Evolutionary conservation across 2,113 vertebrate genomes (phyloP).

Genomic region (Apodemus speciosus): DNA sequence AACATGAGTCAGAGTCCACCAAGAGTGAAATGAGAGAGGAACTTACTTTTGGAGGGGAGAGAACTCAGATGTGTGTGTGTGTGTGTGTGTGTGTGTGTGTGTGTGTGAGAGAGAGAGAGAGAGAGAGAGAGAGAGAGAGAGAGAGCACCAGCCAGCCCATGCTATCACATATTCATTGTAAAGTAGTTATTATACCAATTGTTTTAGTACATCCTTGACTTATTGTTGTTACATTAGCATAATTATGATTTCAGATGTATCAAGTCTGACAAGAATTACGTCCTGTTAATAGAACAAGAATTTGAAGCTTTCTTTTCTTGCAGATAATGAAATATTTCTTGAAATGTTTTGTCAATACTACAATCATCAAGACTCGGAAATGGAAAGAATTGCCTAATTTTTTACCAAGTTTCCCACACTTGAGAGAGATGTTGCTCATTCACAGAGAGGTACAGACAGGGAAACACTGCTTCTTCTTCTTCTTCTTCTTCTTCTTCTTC

Average conservation of each 20-base stretch:
- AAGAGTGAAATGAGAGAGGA: neutral
- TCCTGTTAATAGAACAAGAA: neutral
- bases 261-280: neutral
- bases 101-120: too few relatives aligned
- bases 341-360: slow-evolving; percentile 19
- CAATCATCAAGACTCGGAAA: neutral
- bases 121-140: neutral
- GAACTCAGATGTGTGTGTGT: neutral
- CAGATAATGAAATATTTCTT: neutral
- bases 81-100: too few relatives aligned
- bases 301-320: neutral
- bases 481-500: too few relatives aligned
- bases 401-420: neutral
- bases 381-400: slow-evolving; percentile 17
- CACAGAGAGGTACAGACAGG: neutral
- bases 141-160: too few relatives aligned
- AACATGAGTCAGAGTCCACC: neutral
- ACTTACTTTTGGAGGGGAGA: neutral
- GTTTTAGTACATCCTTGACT: neutral
- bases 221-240: neutral
- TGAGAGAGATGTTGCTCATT: neutral
- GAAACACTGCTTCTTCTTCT: neutral
- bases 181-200: neutral
- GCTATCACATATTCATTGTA: neutral
- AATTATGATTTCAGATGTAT: slow-evolving; percentile 19